Evolutionary conservation across 1,140 invertebrate species (phyloP), one percentile per base, ranked within the genome.

Genomic region (Chymomyza costata): DNA sequence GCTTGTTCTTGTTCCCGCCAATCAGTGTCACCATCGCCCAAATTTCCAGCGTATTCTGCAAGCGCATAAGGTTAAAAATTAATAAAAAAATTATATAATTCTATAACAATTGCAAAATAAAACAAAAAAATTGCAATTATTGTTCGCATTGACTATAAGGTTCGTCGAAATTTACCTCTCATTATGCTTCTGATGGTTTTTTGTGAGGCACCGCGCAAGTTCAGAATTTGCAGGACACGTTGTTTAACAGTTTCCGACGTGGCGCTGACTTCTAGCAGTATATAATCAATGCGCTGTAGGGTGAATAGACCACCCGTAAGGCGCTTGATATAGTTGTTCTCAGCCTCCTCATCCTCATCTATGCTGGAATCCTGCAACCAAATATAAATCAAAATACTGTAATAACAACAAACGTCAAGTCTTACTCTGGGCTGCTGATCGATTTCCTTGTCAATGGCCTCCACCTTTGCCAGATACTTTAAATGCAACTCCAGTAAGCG

Each of bases 181-280:
- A 98, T 97, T 13, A 97, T 93, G 85, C 96, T 95, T 59, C 94
- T 88, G 50, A 99, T 96, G n/a, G 95, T 95, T 87, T 97, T 97
- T 16, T 98, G 88, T 0, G 95, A 97, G 3, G 94, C 95, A 48
- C 95, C 92, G 56, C 95, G 87, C 55, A 97, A 89, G 67, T 95
- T 96, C 15, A 99, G 86, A 67, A 97, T 96, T 76, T 96, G 92
- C 37, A 93, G 90, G 1, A 98, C 94, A 58, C 95, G 87, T 81
- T 97, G 94, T 85, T 97, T 97, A 1, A 97, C 91, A 3, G 91
- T 88, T 1, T 91, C 90, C 18, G 90, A 89, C 10, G 93, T 92
- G 3, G 93, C 91, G 80, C 95, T 97, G 17, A 96, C 92, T 87
- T 99, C 97, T 40, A 99, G 86, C 84, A 99, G 93, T 56, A 99